These are phyloP conservation scores for Antechinus stuartii DNA, from an alignment of 2,113 vertebrate genomes.

Conservation along the genomic window DNA sequence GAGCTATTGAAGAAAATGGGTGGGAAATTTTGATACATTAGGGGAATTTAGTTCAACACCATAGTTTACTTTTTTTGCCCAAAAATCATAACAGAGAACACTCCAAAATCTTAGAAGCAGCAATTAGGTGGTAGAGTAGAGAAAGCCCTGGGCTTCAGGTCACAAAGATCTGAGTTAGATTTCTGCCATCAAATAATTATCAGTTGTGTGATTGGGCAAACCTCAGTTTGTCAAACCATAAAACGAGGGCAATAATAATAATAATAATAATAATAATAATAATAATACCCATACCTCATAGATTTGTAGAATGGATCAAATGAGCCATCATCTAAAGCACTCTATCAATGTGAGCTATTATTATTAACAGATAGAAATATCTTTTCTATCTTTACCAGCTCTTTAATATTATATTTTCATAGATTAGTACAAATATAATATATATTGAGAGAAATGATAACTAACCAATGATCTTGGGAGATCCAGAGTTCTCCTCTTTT, in stretches of 20 bases:
- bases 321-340: neutral
- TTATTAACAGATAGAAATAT: neutral
- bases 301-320: neutral
- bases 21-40: neutral
- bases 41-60: neutral
- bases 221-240: neutral
- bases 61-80: neutral
- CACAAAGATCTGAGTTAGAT: neutral
- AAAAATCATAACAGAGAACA: neutral
- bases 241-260: neutral
- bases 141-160: neutral
- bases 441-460: neutral
- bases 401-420: neutral
- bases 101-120: neutral
- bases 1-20: neutral
- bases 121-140: neutral
- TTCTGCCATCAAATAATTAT: neutral
- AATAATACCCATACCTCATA: neutral
- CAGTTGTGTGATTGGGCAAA: neutral
- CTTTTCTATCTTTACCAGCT: neutral
- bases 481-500: neutral
- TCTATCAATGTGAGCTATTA: neutral
- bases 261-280: neutral
- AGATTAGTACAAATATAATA: neutral
- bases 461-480: neutral